These are phyloP conservation scores for Lagenorhynchus albirostris DNA, from an alignment of 2,113 vertebrate species.

Conservation along the genomic window DNA sequence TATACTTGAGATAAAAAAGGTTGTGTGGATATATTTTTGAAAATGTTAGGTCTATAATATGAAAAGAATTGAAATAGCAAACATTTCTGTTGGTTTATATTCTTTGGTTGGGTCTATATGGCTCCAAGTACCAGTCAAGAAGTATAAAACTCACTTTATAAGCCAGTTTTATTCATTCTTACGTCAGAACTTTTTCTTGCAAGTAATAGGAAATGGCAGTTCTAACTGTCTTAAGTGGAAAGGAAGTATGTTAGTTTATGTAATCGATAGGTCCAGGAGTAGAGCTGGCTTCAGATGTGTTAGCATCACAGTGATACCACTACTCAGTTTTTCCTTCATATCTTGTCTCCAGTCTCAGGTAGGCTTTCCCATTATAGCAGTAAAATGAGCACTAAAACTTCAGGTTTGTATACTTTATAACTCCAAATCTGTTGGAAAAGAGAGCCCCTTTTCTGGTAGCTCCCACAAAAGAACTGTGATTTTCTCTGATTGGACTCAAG, in stretches of 20 bases:
- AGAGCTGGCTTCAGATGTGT: background rate
- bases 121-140: background rate
- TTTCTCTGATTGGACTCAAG: background rate
- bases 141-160: background rate
- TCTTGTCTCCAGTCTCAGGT: background rate
- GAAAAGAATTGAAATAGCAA: background rate
- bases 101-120: background rate
- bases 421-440: background rate
- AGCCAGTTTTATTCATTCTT: background rate
- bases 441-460: background rate
- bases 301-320: background rate
- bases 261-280: background rate
- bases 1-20: background rate
- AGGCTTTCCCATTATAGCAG: background rate
- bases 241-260: background rate
- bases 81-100: background rate
- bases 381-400: background rate
- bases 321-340: background rate
- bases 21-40: background rate
- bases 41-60: background rate
- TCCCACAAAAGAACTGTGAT: background rate
- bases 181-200: background rate
- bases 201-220: background rate
- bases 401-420: background rate
- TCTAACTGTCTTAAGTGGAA: background rate